These are phyloP conservation scores for Sebastes steindachneri DNA, from an alignment of 2,797 vertebrate genomes.

Conservation along the genomic window DNA sequence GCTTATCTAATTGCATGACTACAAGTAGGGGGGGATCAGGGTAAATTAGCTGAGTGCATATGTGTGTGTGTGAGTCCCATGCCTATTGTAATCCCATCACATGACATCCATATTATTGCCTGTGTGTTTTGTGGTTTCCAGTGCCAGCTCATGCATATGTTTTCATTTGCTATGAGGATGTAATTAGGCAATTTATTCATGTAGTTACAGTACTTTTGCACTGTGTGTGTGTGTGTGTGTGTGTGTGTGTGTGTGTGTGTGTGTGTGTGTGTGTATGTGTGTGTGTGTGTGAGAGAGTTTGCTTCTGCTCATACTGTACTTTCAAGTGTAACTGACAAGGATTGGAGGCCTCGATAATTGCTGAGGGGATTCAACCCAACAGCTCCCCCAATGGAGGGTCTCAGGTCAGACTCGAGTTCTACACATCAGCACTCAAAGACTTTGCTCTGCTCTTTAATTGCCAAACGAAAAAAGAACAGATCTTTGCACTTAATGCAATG, in stretches of 20 bases:
- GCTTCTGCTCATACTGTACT: slow-evolving; percentile 1
- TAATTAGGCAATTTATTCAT: slow-evolving; percentile 45
- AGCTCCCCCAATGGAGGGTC: slow-evolving; percentile 28
- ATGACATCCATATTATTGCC: slow-evolving; percentile 60
- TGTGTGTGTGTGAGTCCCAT: slow-evolving; percentile 23
- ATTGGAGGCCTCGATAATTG: slow-evolving; percentile 34
- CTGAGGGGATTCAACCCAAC: slow-evolving; percentile 24
- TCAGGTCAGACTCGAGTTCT: neutral
- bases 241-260: neutral
- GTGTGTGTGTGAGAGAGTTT: neutral
- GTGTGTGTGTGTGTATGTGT: too few species aligned
- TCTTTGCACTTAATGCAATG: neutral
- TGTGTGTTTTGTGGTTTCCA: slow-evolving; percentile 51
- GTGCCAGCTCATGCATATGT: neutral
- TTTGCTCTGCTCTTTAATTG: slow-evolving; percentile 7
- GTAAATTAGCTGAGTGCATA: slow-evolving; percentile 43
- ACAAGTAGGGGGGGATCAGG: slow-evolving; percentile 31
- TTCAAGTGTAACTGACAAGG: neutral
- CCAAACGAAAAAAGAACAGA: neutral
- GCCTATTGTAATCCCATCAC: slow-evolving; percentile 32
- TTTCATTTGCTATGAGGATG: slow-evolving; percentile 15
- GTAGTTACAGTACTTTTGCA: slow-evolving; percentile 2
- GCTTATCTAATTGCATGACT: slow-evolving; percentile 71
- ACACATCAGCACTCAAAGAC: neutral
- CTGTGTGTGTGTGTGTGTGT: neutral